Percentiles rank a stretch among this genome's conserved stretches.
These are phyloP conservation scores for Danio tinwini DNA, from an alignment of 2,797 vertebrate genomes.

Conservation along the genomic window DNA sequence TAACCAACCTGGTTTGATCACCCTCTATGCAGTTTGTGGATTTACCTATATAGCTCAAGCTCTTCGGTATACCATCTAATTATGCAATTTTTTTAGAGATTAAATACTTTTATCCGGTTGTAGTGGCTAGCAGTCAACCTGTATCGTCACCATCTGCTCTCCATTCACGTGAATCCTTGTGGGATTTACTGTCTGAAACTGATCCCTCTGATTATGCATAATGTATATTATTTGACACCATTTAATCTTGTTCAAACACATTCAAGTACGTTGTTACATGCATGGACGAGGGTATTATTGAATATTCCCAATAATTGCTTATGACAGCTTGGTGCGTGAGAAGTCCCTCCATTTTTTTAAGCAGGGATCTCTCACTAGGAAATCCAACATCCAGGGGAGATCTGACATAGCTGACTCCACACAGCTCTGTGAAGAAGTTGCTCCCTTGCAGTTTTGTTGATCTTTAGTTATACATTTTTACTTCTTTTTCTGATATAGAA, in stretches of 20 bases:
- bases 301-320: slow-evolving; percentile 69
- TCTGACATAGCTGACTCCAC: slow-evolving; percentile 17
- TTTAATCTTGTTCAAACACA: slow-evolving; percentile 43
- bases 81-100: slow-evolving; percentile 11
- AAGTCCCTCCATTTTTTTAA: slow-evolving; percentile 69
- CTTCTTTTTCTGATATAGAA: background rate
- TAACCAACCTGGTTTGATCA: too few species aligned
- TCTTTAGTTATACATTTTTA: slow-evolving; percentile 6
- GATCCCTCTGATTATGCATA: background rate
- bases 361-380: slow-evolving; percentile 56
- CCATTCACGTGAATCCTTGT: background rate
- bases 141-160: slow-evolving; percentile 18
- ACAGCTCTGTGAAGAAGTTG: background rate
- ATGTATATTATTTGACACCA: slow-evolving; percentile 44
- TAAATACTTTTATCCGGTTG: background rate
- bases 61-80: slow-evolving; percentile 21
- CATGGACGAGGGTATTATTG: slow-evolving; percentile 24
- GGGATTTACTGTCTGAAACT: slow-evolving; percentile 26
- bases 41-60: slow-evolving; percentile 1
- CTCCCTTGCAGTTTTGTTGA: background rate
- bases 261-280: slow-evolving; percentile 38
- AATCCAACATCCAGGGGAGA: slow-evolving; percentile 30
- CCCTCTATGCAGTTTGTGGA: too few species aligned
- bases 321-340: slow-evolving; percentile 67
- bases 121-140: background rate